Evolutionary conservation across 1,140 invertebrate genomes (phyloP).

Genomic region (Drosophila serrata): DNA sequence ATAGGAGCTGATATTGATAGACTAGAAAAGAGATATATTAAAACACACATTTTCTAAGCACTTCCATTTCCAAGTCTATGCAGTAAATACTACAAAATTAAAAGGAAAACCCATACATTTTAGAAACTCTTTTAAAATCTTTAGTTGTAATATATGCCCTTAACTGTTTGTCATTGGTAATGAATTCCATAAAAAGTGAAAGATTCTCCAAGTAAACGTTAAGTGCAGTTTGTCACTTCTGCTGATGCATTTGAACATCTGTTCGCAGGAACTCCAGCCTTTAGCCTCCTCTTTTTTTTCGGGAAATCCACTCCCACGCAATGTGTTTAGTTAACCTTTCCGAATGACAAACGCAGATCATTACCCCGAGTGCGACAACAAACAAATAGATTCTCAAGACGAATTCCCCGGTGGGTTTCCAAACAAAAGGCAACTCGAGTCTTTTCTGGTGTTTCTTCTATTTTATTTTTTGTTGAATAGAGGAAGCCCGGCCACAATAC

Average conservation of each 20-base stretch:
- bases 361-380: constrained; percentile 65
- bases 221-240: constrained; percentile 66
- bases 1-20: background rate
- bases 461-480: constrained; percentile 44
- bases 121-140: background rate
- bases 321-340: constrained; percentile 48
- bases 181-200: constrained; percentile 58
- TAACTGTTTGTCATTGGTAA: constrained; percentile 3
- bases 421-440: constrained; percentile 67
- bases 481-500: constrained; percentile 68
- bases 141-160: background rate
- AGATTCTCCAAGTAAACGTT: constrained; percentile 51
- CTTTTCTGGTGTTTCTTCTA: constrained; percentile 25
- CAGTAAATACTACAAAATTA: background rate
- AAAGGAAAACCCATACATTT: background rate
- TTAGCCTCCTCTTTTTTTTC: constrained; percentile 6
- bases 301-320: constrained; percentile 63
- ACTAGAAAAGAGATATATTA: background rate
- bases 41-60: background rate
- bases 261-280: constrained; percentile 40
- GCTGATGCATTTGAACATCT: constrained; percentile 53
- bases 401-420: constrained; percentile 37
- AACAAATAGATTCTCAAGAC: constrained; percentile 78
- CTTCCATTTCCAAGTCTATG: background rate
- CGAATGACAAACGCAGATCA: constrained; percentile 67